Evolutionary conservation across 2,888 invertebrate species (phyloP).

Genomic region (Acronicta aceris): DNA sequence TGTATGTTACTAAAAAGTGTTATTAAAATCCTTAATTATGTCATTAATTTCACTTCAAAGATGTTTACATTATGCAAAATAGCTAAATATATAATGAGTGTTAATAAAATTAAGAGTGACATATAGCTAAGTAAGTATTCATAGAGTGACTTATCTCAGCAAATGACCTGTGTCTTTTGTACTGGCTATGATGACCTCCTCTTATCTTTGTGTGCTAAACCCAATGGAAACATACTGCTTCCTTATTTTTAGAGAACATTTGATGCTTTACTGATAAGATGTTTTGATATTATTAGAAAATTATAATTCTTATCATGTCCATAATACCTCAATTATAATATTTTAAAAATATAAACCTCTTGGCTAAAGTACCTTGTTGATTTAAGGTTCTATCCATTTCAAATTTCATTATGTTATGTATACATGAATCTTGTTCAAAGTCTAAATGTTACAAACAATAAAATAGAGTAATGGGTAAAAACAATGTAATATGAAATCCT

Average conservation of each 20-base stretch:
- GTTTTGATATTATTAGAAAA: conserved; percentile 25
- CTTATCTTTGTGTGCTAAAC: conserved; percentile 82
- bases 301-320: not conserved
- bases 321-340: too few relatives aligned
- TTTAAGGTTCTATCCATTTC: too few relatives aligned
- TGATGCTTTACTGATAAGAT: conserved; percentile 53
- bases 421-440: too few relatives aligned
- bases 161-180: conserved; percentile 84
- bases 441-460: too few relatives aligned
- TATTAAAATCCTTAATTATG: not conserved
- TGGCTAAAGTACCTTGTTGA: too few relatives aligned
- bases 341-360: too few relatives aligned
- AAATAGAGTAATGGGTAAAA: too few relatives aligned
- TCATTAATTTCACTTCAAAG: not conserved
- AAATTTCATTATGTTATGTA: too few relatives aligned
- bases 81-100: conserved; percentile 15
- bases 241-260: conserved; percentile 70
- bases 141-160: conserved; percentile 80
- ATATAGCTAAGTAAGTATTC: conserved; percentile 71
- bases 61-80: not conserved
- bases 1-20: too few relatives aligned
- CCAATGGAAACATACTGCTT: conserved; percentile 81
- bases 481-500: too few relatives aligned
- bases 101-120: conserved; percentile 56
- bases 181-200: conserved; percentile 80